Conservation (phyloP, 2,113 vertebrate species). For the Equus quagga region DNA sequence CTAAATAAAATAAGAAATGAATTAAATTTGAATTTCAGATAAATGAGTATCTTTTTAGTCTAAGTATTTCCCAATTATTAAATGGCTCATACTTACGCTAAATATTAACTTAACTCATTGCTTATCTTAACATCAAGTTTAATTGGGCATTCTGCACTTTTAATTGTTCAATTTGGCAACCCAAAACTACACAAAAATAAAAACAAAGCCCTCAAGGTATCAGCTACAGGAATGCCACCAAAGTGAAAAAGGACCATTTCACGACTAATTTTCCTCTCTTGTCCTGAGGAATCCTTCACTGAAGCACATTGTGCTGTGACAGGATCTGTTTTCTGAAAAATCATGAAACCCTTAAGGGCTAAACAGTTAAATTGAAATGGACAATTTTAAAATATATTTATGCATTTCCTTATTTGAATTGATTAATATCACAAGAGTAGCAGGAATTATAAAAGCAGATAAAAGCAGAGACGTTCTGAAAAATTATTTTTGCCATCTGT, state of each 20-base stretch:
- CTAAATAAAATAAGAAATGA: not conserved
- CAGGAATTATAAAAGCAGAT: not conserved
- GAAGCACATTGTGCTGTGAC: not conserved
- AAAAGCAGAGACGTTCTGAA: not conserved
- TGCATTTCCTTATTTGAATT: not conserved
- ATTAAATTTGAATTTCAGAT: not conserved
- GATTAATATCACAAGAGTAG: not conserved
- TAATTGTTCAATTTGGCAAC: not conserved
- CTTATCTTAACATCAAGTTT: not conserved
- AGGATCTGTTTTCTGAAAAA: not conserved
- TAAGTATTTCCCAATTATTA: not conserved
- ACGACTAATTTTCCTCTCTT: not conserved
- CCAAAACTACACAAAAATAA: not conserved
- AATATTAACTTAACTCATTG: not conserved
- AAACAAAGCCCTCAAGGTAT: not conserved
- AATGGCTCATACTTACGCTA: not conserved
- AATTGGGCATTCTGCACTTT: not conserved
- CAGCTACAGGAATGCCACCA: not conserved
- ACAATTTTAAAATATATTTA: not conserved
- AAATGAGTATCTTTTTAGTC: not conserved
- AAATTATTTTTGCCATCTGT: not conserved
- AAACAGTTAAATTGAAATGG: not conserved
- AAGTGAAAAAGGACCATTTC: not conserved
- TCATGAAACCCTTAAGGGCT: not conserved
- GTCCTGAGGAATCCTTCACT: not conserved